Evolutionary conservation across 2,888 invertebrate species (phyloP).

Genomic region (Caenorhabditis sp.): DNA sequence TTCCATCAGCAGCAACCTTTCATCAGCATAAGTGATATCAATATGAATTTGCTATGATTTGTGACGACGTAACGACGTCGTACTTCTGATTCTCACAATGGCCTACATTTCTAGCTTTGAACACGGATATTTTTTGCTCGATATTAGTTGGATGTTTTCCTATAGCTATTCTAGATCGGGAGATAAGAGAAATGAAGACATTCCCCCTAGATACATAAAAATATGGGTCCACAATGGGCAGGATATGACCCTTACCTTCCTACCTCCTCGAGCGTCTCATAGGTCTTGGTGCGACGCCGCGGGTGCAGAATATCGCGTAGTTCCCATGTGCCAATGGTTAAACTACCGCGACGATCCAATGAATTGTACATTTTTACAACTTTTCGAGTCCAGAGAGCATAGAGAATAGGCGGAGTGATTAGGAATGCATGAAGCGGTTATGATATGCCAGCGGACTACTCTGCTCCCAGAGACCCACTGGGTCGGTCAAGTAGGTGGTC

Average conservation of each 20-base stretch:
- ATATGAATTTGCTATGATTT: no score
- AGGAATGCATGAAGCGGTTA: slow-evolving; percentile 34
- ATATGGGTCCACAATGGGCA: not conserved
- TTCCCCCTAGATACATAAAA: no score
- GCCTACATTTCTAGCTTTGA: no score
- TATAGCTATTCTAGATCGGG: no score
- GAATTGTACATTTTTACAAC: slow-evolving; percentile 48
- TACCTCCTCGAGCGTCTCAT: slow-evolving; percentile 57
- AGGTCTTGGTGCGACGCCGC: slow-evolving; percentile 33
- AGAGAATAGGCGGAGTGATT: no score
- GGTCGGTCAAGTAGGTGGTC: slow-evolving; percentile 25
- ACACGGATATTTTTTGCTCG: no score
- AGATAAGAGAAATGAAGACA: no score
- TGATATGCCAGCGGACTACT: slow-evolving; percentile 17
- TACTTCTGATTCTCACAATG: no score
- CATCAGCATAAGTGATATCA: no score
- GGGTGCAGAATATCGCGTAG: slow-evolving; percentile 56
- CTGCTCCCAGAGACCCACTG: slow-evolving; percentile 16
- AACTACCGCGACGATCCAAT: slow-evolving; percentile 64
- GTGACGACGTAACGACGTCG: no score
- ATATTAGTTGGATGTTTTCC: no score
- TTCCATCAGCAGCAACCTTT: no score
- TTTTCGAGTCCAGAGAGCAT: not conserved
- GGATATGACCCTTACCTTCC: not conserved
- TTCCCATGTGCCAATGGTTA: slow-evolving; percentile 61